Base-by-base conservation (phyloP, 2,888 invertebrate species). In the Auanema sp. region DNA sequence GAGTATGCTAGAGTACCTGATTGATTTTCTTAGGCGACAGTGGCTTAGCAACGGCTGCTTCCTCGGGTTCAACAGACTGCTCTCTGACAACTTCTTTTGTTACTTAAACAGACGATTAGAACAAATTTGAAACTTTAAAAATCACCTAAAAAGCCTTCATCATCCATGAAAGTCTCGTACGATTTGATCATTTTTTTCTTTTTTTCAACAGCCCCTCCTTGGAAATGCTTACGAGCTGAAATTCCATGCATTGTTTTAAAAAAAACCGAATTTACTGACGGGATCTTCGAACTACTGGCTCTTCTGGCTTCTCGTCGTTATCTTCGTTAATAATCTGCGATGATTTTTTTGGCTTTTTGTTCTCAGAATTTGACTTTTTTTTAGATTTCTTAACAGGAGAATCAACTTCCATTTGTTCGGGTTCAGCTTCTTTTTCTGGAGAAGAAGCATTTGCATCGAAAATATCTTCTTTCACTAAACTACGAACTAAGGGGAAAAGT, bases 31-130 rank as follows among this genome's bases (percentile, higher is more conserved):
- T 60, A 1, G 60, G 47, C 8, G 60, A 11, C 18, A 54, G 43
- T 6, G 54, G 54, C 47, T 60, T 55, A 42, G 24, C 41, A 21
- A 16, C 18, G n/a, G 16, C 44, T 3, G 44, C 10, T 21, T 55
- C 49, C 40, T 62, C 57, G 25, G 49, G 51, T 12, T 62, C 62
- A 12, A 62, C 51, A 21, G 41, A 41, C 16, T 50, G 42, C 42
- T 62, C 62, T 23, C 42, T 44, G 18, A 62, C 41, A 5, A 62
- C 62, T 21, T 56, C 50, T 24, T 57, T 62, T 18, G 62, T 62
- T 11, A 49, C 56, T 56, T 18, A 56, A 56, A 16, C 14, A 24
- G 16, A 16, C 18, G 14, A 56, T 10, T 56, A 33, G 11, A n/a
- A n/a, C n/a, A 16, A n/a, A 40, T 16, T 8, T 10, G n/a, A 33